Evolutionary conservation across 2,113 vertebrate species (phyloP), one percentile per base, ranked within the genome.

Genomic region (Macheiramphus alcinus): DNA sequence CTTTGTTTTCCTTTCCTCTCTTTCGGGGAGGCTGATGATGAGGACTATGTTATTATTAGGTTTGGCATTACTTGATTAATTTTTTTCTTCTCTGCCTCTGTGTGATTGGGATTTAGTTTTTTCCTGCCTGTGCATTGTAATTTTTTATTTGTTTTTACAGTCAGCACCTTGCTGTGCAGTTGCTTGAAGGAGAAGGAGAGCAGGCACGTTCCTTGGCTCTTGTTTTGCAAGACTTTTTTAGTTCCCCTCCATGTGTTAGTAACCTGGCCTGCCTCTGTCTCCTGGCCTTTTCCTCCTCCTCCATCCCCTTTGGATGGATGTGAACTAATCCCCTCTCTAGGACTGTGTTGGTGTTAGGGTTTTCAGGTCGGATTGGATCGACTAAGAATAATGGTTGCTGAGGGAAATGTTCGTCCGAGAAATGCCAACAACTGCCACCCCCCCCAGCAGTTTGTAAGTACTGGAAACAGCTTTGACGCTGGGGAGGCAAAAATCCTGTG

Each of bases 1-100:
- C 84, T 97, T 97, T 97, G 95, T 97, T 96, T 97, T 95, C 67
- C n/a, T 95, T 96, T 95, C 91, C 93, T 95, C 78, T 96, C 88
- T 94, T 97, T 94, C 4, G 7, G 61, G 83, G 73, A 94, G 65
- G 83, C 58, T 83, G 83, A 74, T 93, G 83, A 52, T 74, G 42
- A 38, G 63, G 66, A 59, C 67, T 80, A 53, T 93, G 87, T 96
- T 95, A 85, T 95, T 97, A 94, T 93, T 97, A 80, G 78, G 87
- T 80, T 96, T 97, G 96, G 96, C 87, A 86, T 83, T 82, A 80
- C 91, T 94, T 93, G 66, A 94, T 94, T 82, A 95, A 73, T 83
- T 94, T 82, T 92, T 93, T 95, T 91, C 89, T 95, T 93, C 74
- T 85, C 71, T 97, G 91, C 84, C 71, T 91, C 70, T 38, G 48